Conservation (phyloP, 92 coral and sea anemone genomes). For the Chrysogorgia sp. region DNA sequence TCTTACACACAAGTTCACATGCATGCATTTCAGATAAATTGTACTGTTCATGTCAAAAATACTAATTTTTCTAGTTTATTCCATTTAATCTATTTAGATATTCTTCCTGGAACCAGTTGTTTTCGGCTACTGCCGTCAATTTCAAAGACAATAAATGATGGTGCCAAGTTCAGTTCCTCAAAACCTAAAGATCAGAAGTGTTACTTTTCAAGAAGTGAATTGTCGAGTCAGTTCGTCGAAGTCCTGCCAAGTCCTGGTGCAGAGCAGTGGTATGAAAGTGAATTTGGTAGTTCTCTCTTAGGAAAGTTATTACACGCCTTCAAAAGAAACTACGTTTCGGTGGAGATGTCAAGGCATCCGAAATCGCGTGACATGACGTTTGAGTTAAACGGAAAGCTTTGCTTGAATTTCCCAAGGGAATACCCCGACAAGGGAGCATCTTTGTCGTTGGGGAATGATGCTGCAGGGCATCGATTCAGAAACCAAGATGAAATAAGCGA, state of each 20-base stretch:
- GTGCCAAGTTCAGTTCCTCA: not conserved
- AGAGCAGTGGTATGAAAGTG: not conserved
- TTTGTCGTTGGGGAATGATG: not conserved
- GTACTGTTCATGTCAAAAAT: not conserved
- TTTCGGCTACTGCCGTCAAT: slow-evolving; percentile 31
- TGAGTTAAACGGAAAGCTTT: not conserved
- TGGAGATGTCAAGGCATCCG: not conserved
- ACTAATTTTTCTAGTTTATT: not conserved
- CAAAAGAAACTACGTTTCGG: not conserved
- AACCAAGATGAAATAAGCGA: not conserved
- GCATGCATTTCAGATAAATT: no score
- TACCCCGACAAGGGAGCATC: not conserved
- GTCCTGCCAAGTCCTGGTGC: not conserved
- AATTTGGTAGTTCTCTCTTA: not conserved
- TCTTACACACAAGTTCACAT: no score
- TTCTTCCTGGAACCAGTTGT: slow-evolving; percentile 53
- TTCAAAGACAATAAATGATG: not conserved
- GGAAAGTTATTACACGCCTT: not conserved
- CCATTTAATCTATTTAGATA: slow-evolving; percentile 19
- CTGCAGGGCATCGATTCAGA: not conserved
- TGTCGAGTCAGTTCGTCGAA: not conserved
- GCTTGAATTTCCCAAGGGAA: not conserved
- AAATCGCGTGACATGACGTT: not conserved
- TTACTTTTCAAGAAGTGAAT: slow-evolving; percentile 20
- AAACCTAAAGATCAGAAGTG: not conserved